These are phyloP conservation scores for Speoplatyrhinus poulsoni DNA, from an alignment of 2,113 vertebrate genomes.

Conservation along the genomic window DNA sequence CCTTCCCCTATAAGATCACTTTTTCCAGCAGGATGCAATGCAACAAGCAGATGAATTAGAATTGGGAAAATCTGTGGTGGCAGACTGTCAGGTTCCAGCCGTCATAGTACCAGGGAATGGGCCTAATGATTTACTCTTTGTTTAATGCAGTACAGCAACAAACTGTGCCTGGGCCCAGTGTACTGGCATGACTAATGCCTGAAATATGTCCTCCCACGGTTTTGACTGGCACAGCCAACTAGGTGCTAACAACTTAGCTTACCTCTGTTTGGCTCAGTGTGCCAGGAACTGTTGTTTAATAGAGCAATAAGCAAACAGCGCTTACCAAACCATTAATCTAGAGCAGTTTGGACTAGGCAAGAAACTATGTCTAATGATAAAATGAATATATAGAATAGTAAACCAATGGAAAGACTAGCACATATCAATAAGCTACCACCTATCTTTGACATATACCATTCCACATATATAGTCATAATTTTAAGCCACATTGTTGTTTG, in stretches of 20 bases:
- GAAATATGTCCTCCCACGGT: constrained; percentile 53
- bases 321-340: constrained; percentile 12
- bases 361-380: background rate
- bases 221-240: constrained; percentile 34
- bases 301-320: constrained; percentile 35
- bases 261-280: constrained; percentile 43
- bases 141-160: constrained; percentile 67
- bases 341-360: constrained; percentile 15
- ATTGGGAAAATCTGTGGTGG: constrained; percentile 64
- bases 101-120: constrained; percentile 54
- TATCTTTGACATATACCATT: constrained; percentile 2
- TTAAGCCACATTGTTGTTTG: too few relatives aligned
- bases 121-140: constrained; percentile 68
- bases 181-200: constrained; percentile 57
- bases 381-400: constrained; percentile 5
- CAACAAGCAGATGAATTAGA: constrained; percentile 68
- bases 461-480: too few relatives aligned
- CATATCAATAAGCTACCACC: constrained; percentile 20
- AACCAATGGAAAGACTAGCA: constrained; percentile 28
- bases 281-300: constrained; percentile 29
- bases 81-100: constrained; percentile 59
- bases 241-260: constrained; percentile 29
- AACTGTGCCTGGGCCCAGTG: constrained; percentile 50
- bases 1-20: constrained; percentile 43
- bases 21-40: constrained; percentile 67